These are phyloP conservation scores for Tachina fera DNA, from an alignment of 2,888 invertebrate genomes.

Conservation along the genomic window DNA sequence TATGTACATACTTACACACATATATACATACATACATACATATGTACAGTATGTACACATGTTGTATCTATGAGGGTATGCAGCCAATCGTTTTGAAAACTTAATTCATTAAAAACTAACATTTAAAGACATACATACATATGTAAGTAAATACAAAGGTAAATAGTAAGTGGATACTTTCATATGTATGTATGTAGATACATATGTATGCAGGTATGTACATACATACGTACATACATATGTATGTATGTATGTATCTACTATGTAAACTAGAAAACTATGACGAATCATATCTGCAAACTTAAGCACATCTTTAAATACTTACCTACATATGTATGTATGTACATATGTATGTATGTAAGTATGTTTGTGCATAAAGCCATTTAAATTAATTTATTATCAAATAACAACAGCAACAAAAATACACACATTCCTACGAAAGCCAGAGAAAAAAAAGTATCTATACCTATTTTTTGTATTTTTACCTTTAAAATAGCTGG, in stretches of 20 bases:
- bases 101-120: constrained; percentile 24
- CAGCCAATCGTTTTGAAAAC: constrained; percentile 3
- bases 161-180: background rate
- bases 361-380: background rate
- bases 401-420: constrained; percentile 29
- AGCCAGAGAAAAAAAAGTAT: background rate
- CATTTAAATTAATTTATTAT: constrained; percentile 57
- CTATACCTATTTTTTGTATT: constrained; percentile 13
- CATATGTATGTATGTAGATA: background rate
- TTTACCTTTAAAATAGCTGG: constrained; percentile 70
- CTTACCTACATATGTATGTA: background rate
- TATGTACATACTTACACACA: too few species aligned
- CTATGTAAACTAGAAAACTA: background rate
- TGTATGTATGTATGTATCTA: background rate
- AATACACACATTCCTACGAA: constrained; percentile 4
- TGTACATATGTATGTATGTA: background rate
- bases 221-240: too few species aligned
- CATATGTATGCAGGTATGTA: too few species aligned
- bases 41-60: too few species aligned
- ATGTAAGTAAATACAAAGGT: too few species aligned
- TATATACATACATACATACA: too few species aligned
- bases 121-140: constrained; percentile 63
- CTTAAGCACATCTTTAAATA: background rate
- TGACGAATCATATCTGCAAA: too few species aligned
- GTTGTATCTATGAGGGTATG: too few species aligned